phyloP scores from a whole-genome alignment of 2,888 invertebrate genomes.

The Pristionchus japonicus region DNA sequence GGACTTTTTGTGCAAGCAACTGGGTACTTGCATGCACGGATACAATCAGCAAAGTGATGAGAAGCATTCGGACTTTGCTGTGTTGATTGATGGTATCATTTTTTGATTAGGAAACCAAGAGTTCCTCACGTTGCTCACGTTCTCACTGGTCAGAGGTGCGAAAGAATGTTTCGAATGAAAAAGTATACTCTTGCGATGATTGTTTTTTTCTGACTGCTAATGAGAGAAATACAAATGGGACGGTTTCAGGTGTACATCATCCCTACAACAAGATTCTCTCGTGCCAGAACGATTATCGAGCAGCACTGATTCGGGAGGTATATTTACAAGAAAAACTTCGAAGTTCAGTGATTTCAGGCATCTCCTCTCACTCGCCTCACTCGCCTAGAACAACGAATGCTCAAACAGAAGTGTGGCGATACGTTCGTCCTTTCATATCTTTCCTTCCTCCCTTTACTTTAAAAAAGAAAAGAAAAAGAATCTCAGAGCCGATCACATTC shows the following conservation, averaged over 20 bases:
- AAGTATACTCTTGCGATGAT: background rate
- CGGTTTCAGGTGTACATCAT: background rate
- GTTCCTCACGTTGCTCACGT: no score
- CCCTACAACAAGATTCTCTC: background rate
- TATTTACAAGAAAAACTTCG: no score
- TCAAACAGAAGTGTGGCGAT: background rate
- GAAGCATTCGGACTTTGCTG: background rate
- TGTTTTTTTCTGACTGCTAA: background rate
- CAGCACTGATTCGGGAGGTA: background rate
- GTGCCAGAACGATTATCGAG: background rate
- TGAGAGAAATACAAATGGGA: no score
- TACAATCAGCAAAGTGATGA: slow-evolving; percentile 10
- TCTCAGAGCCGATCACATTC: background rate
- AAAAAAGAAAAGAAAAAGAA: no score
- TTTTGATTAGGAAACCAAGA: no score
- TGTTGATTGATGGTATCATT: background rate
- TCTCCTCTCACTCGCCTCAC: background rate
- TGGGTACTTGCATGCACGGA: background rate
- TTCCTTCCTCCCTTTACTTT: no score
- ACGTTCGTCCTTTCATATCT: background rate
- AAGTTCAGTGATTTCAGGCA: no score
- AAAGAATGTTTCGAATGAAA: no score
- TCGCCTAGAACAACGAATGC: background rate
- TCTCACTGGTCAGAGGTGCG: no score
- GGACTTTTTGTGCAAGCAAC: background rate